Conservation (phyloP, 2,888 invertebrate genomes). For the Pseudococcus jackbeardsleyi region DNA sequence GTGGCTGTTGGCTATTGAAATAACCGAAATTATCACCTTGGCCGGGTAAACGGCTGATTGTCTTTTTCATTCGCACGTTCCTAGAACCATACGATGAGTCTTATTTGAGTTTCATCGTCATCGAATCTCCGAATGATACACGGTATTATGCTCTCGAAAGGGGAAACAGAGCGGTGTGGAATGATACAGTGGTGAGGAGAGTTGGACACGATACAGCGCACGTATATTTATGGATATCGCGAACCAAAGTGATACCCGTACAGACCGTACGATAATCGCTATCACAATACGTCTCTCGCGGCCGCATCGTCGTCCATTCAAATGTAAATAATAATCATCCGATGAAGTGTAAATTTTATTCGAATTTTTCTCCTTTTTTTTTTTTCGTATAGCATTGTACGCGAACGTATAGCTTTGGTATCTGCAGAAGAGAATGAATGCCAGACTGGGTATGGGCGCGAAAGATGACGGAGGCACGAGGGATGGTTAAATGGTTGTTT, state of each 20-base stretch:
- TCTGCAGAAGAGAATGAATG: constrained; percentile 8
- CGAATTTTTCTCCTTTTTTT: constrained; percentile 41
- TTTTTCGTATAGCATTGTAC: neutral
- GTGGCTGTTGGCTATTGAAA: neutral
- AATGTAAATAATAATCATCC: constrained; percentile 41
- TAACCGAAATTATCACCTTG: neutral
- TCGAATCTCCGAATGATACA: neutral
- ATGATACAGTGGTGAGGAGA: neutral
- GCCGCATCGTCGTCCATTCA: neutral
- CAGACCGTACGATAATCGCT: neutral
- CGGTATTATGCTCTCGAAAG: neutral
- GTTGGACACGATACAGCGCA: neutral
- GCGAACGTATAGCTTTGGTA: neutral
- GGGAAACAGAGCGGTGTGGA: neutral
- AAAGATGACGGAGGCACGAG: constrained; percentile 40
- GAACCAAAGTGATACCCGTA: neutral
- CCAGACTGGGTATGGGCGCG: too few species aligned
- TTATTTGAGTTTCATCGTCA: neutral
- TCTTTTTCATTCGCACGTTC: neutral
- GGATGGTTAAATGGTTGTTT: constrained; percentile 52
- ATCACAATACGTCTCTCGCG: neutral
- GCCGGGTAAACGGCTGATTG: neutral
- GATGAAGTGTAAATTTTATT: constrained; percentile 52
- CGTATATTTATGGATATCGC: constrained; percentile 18
- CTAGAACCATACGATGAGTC: neutral